phyloP scores from a whole-genome alignment of 2,797 vertebrate genomes.

The Falco concolor region DNA sequence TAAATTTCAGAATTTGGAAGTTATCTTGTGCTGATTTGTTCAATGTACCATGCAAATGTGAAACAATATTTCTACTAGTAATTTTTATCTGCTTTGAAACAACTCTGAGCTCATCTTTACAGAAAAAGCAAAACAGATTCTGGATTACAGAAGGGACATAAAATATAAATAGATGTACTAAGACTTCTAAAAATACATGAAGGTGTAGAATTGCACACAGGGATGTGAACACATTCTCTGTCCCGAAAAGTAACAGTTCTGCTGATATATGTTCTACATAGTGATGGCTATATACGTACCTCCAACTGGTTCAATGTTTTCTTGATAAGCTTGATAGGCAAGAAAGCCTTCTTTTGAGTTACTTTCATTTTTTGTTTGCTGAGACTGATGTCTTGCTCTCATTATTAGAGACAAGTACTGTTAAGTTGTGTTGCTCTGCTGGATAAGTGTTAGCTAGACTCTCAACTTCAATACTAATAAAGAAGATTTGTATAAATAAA shows the following conservation, averaged over 20 bases:
- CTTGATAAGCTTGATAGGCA: background rate
- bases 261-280: background rate
- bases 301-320: background rate
- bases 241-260: background rate
- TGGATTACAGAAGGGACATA: background rate
- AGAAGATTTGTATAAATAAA: background rate
- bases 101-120: background rate
- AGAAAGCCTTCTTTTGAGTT: background rate
- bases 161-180: background rate
- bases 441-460: background rate
- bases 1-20: background rate
- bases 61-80: background rate
- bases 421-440: background rate
- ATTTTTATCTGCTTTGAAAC: background rate
- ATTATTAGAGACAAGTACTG: background rate
- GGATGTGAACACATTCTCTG: background rate
- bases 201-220: background rate
- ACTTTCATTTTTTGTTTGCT: background rate
- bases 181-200: background rate
- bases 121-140: background rate
- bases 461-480: background rate
- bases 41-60: background rate
- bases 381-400: background rate
- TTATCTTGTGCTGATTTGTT: background rate
- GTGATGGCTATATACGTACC: background rate